Conservation (phyloP, 2,888 invertebrate species). For the Drosophila fulvimacula region DNA sequence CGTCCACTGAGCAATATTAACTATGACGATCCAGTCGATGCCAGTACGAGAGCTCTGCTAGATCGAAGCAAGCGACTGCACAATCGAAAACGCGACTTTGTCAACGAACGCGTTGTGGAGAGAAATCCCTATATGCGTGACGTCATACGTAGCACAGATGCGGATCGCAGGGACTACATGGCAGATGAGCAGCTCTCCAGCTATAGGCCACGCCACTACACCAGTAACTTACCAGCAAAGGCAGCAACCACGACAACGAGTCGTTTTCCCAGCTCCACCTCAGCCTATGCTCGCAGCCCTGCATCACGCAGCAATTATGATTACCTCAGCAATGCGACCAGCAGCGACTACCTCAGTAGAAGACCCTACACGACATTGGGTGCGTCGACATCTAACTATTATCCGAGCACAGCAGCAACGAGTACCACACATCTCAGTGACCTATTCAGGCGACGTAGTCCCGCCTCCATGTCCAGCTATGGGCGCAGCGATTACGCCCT, state of each 20-base stretch:
- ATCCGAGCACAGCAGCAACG: constrained; percentile 44
- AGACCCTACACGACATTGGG: constrained; percentile 49
- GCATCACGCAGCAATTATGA: constrained; percentile 57
- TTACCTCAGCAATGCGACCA: constrained; percentile 57
- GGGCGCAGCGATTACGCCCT: constrained; percentile 52
- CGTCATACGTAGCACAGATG: constrained; percentile 68
- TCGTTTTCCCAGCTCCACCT: constrained; percentile 80
- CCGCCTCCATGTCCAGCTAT: constrained; percentile 60
- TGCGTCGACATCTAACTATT: constrained; percentile 36
- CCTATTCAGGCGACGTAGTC: constrained; percentile 81
- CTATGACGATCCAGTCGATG: constrained; percentile 67
- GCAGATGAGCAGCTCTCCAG: constrained; percentile 69
- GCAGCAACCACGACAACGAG: constrained; percentile 25
- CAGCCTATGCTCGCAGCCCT: constrained; percentile 36
- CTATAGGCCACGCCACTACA: constrained; percentile 76
- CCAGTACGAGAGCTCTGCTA: constrained; percentile 79
- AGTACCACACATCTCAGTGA: constrained; percentile 76
- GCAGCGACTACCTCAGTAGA: constrained; percentile 45
- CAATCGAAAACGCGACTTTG: constrained; percentile 83
- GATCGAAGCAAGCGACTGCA: constrained; percentile 84
- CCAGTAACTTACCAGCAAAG: constrained; percentile 32
- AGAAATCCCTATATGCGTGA: constrained; percentile 84
- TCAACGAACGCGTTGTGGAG: constrained; percentile 83
- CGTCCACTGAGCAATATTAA: constrained; percentile 47
- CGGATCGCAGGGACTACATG: constrained; percentile 55